Evolutionary conservation across 2,113 vertebrate species (phyloP).

Genomic region (Mormyrus iriodes): DNA sequence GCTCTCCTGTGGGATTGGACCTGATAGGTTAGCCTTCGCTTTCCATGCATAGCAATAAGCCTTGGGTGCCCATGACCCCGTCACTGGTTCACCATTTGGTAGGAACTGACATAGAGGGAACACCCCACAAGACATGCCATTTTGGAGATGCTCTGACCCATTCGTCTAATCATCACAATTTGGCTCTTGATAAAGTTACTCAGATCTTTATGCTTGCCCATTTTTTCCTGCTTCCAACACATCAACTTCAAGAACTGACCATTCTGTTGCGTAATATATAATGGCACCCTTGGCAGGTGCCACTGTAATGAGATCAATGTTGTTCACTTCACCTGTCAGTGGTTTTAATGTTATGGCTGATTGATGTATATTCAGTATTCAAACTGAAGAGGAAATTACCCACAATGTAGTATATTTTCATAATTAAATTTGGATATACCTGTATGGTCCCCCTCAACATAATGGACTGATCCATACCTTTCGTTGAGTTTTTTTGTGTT

Average conservation of each 20-base stretch:
- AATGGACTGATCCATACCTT: background rate
- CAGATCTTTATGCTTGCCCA: background rate
- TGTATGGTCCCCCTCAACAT: background rate
- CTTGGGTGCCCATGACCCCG: background rate
- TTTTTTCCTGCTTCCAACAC: background rate
- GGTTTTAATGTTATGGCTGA: background rate
- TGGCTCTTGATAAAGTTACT: background rate
- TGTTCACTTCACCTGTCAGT: background rate
- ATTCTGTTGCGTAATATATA: background rate
- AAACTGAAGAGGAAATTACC: background rate
- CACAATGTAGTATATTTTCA: background rate
- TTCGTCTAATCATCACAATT: background rate
- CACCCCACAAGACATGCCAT: background rate
- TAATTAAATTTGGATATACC: background rate
- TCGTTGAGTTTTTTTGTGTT: background rate
- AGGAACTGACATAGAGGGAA: background rate
- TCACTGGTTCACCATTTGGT: background rate
- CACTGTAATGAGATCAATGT: background rate
- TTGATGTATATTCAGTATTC: background rate
- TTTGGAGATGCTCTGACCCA: background rate
- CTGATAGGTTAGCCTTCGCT: background rate
- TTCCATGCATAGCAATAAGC: background rate
- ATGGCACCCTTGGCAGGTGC: background rate
- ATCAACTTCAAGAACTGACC: background rate
- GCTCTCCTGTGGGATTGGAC: background rate